Conservation (phyloP, 2,888 invertebrate genomes). For the Xanthia togata region DNA sequence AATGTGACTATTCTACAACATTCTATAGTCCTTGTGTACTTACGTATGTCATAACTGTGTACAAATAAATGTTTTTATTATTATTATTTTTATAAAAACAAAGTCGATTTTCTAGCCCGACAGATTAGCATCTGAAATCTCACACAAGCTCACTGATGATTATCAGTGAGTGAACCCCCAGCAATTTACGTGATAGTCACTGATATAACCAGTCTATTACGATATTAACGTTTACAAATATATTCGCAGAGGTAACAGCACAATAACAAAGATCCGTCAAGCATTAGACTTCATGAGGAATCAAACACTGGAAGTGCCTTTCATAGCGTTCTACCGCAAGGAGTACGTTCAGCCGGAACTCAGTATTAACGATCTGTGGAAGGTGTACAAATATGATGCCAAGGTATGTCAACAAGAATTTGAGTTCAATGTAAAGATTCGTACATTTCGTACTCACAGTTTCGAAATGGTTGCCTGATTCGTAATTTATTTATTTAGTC, state of each 20-base stretch:
- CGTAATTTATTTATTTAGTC: background rate
- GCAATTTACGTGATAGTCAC: background rate
- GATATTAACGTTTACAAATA: constrained; percentile 14
- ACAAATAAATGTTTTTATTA: too few species aligned
- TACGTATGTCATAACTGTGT: too few species aligned
- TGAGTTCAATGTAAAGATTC: background rate
- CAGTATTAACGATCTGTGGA: constrained; percentile 98
- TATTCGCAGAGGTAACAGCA: constrained; percentile 90
- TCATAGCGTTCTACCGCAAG: constrained; percentile 99
- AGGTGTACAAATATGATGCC: constrained; percentile 98
- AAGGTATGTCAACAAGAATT: constrained; percentile 89
- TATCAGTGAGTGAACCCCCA: background rate
- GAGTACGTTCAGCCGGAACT: constrained; percentile 99
- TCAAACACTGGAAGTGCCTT: constrained; percentile 98
- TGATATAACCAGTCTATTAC: background rate
- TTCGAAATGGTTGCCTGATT: background rate
- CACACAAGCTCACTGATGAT: background rate
- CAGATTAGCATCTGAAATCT: background rate
- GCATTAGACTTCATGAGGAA: constrained; percentile 99
- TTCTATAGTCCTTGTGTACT: too few species aligned
- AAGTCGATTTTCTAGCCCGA: too few species aligned
- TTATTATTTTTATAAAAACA: too few species aligned
- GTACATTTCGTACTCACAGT: background rate
- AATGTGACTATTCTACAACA: too few species aligned
- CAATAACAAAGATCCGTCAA: constrained; percentile 97